phyloP scores from a whole-genome alignment of 1,140 invertebrate genomes.

The Polypedilum pembai region DNA sequence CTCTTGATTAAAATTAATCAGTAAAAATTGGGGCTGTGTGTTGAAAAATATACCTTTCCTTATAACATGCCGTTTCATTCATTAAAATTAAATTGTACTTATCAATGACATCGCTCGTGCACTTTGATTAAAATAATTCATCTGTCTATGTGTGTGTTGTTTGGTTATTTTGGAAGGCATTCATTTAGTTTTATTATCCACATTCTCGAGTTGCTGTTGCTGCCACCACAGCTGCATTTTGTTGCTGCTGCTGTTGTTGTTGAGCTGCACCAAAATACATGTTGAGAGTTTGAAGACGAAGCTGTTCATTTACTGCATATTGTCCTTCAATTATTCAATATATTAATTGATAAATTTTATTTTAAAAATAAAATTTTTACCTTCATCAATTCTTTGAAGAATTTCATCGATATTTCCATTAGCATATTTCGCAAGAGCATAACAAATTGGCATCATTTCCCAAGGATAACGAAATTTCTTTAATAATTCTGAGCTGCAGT shows the following conservation, averaged over 20 bases:
- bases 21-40: not conserved
- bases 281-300: conserved; percentile 58
- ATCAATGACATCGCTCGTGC: conserved; percentile 29
- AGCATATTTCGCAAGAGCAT: conserved; percentile 62
- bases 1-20: not conserved
- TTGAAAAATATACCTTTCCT: not conserved
- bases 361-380: conserved; percentile 45
- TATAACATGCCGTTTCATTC: conserved; percentile 29
- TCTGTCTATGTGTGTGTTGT: not conserved
- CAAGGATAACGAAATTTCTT: conserved; percentile 62
- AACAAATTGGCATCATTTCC: conserved; percentile 64
- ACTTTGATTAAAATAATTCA: not conserved
- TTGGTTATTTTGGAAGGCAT: not conserved
- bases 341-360: not conserved
- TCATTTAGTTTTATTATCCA: conserved; percentile 49
- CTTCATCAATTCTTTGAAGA: conserved; percentile 59
- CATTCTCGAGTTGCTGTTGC: conserved; percentile 59
- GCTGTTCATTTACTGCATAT: conserved; percentile 56
- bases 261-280: conserved; percentile 61
- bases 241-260: conserved; percentile 35
- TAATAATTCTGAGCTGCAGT: conserved; percentile 60
- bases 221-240: not conserved
- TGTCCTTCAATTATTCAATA: conserved; percentile 40
- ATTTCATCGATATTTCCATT: conserved; percentile 60
- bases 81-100: conserved; percentile 33